These are phyloP conservation scores for Stercorarius parasiticus DNA, from an alignment of 2,113 vertebrate species.

Conservation along the genomic window DNA sequence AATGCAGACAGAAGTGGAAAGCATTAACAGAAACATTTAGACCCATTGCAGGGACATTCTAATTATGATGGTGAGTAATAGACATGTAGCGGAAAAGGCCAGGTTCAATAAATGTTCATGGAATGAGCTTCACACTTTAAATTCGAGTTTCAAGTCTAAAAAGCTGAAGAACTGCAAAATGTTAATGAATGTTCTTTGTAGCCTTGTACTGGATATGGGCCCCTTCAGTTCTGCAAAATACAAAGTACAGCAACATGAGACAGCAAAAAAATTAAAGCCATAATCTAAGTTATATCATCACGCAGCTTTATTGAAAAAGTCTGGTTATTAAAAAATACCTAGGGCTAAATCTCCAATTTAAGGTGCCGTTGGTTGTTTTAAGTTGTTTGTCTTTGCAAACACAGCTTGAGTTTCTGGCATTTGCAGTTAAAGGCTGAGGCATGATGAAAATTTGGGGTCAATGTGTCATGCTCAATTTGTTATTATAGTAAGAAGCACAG, in stretches of 20 bases:
- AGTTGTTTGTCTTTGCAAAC: not conserved
- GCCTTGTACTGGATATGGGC: not conserved
- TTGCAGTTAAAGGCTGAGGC: not conserved
- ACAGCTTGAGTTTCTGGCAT: not conserved
- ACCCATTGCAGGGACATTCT: constrained; percentile 25
- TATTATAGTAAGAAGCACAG: not conserved
- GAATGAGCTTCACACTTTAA: not conserved
- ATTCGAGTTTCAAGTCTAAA: constrained; percentile 4
- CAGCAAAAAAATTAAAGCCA: not conserved
- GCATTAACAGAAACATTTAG: constrained; percentile 53
- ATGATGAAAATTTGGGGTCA: constrained; percentile 31
- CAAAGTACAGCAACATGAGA: not conserved
- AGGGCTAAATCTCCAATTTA: not conserved
- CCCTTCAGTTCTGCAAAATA: not conserved
- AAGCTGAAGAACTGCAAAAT: not conserved
- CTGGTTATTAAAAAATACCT: not conserved
- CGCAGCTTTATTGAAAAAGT: not conserved
- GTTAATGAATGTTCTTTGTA: not conserved
- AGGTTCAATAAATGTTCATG: not conserved
- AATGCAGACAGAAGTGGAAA: constrained; percentile 69
- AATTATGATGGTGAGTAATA: constrained; percentile 47
- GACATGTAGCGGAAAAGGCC: not conserved
- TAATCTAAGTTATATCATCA: not conserved
- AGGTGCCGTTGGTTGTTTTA: not conserved
- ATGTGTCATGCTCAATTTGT: constrained; percentile 20